Evolutionary conservation across 2,113 vertebrate species (phyloP), one percentile per base, ranked within the genome.

Genomic region (Dicaeum eximium): DNA sequence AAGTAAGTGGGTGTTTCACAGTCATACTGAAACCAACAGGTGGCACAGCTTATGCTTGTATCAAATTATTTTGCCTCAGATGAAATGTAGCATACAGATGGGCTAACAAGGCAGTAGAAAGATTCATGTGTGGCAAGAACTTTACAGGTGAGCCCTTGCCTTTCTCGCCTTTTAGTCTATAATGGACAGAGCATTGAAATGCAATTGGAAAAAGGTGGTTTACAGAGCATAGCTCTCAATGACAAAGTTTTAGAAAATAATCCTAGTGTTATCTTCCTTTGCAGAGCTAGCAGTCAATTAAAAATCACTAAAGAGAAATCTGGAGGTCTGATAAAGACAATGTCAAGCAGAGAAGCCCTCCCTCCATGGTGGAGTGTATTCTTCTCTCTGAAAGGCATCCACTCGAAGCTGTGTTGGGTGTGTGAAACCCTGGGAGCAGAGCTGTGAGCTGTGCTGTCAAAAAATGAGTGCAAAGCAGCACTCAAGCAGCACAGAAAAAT

Each of bases 21-120:
- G 61, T 92, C 71, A 89, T 85, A 69, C 22, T 61, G 87, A 94
- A 97, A 96, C 56, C 37, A 50, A 54, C 78, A 94, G 88, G 5
- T 85, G 78, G 16, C 58, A 66, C 13, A 50, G 31, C 16, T 84
- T 85, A 18, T 25, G 54, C 33, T 87, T 38, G 1, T 27, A 53
- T 65, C 14, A 57, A 60, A 89, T 85, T 72, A 35, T 71, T 56
- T 35, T 64, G 14, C 44, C 47, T 86, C 16, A 35, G 12, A 53
- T 51, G 9, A 87, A 91, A 61, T 0, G 0, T 56, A 24, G 42
- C 3, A 7, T 45, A 22, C 3, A 70, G 53, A 74, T 67, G 40
- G 33, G 8, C 27, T 47, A 58, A 33, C 4, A 56, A 38, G 51
- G 23, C 28, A 25, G 3, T 66, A 66, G 10, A 73, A 90, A 80